Evolutionary conservation across 2,888 invertebrate species (phyloP).

Genomic region (Cactoblastis cactorum): DNA sequence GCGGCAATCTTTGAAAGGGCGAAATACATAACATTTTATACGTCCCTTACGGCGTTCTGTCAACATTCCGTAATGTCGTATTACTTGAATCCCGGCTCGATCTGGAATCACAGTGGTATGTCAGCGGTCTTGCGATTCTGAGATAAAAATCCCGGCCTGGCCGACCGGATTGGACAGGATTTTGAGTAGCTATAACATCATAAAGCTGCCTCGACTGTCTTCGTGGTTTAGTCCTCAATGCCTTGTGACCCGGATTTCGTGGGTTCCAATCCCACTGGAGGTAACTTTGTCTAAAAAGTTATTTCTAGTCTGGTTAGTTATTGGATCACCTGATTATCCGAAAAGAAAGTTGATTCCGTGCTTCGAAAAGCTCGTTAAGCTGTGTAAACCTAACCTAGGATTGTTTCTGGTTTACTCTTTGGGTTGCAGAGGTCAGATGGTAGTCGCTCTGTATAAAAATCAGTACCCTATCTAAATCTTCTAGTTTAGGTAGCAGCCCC

Average conservation of each 20-base stretch:
- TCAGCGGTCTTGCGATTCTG: conserved; percentile 37
- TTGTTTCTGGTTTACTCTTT: no score
- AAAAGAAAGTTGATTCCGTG: no score
- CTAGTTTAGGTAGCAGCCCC: no score
- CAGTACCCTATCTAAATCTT: no score
- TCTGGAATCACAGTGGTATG: conserved; percentile 29
- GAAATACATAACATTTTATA: conserved; percentile 4
- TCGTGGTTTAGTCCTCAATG: not conserved
- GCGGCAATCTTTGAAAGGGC: not conserved
- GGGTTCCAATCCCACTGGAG: no score
- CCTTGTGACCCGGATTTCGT: not conserved
- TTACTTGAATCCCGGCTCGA: conserved; percentile 18
- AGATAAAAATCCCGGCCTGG: conserved; percentile 45
- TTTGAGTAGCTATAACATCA: not conserved
- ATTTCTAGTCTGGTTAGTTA: no score
- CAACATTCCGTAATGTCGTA: conserved; percentile 18
- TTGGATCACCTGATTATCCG: no score
- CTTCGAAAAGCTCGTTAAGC: no score
- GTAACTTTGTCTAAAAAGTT: no score
- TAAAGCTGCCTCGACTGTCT: not conserved
- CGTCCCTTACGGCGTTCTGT: conserved; percentile 1
- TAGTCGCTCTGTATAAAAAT: no score
- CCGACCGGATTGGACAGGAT: conserved; percentile 38
- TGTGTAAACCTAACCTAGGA: no score
- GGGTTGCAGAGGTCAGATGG: no score